phyloP scores from a whole-genome alignment of 2,113 vertebrate species.

The Gavia stellata region DNA sequence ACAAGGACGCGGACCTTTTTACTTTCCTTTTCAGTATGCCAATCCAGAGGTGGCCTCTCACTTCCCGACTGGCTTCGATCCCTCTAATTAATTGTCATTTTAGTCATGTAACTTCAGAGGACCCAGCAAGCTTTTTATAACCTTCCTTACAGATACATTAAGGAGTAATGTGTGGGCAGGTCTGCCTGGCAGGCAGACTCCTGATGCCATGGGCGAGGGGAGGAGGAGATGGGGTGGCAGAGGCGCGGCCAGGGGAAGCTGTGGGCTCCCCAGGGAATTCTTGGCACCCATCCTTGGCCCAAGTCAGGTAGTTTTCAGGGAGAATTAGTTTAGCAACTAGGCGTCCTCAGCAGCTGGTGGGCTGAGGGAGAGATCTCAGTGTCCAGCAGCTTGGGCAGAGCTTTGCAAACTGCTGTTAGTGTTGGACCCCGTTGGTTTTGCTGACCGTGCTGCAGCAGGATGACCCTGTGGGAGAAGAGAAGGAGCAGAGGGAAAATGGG shows the following conservation, averaged over 20 bases:
- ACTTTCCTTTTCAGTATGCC: not conserved
- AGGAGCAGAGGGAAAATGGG: not conserved
- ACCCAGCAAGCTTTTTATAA: not conserved
- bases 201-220: accelerated
- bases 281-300: not conserved
- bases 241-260: not conserved
- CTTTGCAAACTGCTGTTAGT: not conserved
- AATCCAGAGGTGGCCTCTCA: not conserved
- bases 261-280: not conserved
- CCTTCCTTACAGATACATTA: accelerated
- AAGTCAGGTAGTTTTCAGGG: not conserved
- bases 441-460: not conserved
- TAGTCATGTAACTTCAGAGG: not conserved
- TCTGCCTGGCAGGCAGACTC: not conserved
- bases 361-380: not conserved
- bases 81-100: not conserved
- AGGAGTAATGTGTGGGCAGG: not conserved
- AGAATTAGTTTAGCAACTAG: not conserved
- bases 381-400: not conserved
- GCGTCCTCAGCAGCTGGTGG: not conserved
- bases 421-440: not conserved
- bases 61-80: not conserved
- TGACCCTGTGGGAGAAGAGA: not conserved
- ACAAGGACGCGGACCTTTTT: not conserved
- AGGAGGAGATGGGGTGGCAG: not conserved